Percentiles rank a stretch among this genome's conserved stretches.
Evolutionary conservation across 2,888 invertebrate species (phyloP).

Genomic region (Polydesmus complanatus): DNA sequence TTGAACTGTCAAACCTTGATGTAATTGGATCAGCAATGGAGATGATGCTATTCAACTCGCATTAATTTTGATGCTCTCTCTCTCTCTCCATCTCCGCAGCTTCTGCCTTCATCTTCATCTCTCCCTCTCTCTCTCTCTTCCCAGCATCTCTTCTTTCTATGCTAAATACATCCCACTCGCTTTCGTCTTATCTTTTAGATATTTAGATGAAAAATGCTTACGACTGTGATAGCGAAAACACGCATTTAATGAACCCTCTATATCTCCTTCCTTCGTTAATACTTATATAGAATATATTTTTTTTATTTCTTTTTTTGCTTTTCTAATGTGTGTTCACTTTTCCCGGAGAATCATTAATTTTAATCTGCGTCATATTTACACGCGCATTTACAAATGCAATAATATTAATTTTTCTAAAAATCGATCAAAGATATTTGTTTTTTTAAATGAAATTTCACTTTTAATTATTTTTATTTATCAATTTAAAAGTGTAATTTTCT

Average conservation of each 20-base stretch:
- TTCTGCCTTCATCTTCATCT: too few relatives aligned
- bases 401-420: conserved; percentile 12
- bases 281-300: too few relatives aligned
- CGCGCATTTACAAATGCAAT: conserved; percentile 10
- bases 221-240: too few relatives aligned
- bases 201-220: too few relatives aligned
- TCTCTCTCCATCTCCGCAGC: neutral
- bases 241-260: neutral
- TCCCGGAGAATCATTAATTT: conserved; percentile 6
- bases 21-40: conserved; percentile 6
- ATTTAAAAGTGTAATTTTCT: neutral
- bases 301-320: neutral
- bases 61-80: conserved; percentile 1
- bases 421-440: neutral
- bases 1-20: conserved; percentile 10
- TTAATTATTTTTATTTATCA: neutral
- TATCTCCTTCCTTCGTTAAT: neutral
- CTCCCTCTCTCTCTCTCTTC: neutral
- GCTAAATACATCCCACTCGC: too few relatives aligned
- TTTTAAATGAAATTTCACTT: neutral
- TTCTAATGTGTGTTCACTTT: neutral
- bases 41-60: conserved; percentile 14
- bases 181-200: too few relatives aligned
- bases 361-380: conserved; percentile 9
- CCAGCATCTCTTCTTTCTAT: too few relatives aligned